Evolutionary conservation across 1,140 invertebrate genomes (phyloP), one percentile per base, ranked within the genome.

Genomic region (Tachypleus tridentatus): DNA sequence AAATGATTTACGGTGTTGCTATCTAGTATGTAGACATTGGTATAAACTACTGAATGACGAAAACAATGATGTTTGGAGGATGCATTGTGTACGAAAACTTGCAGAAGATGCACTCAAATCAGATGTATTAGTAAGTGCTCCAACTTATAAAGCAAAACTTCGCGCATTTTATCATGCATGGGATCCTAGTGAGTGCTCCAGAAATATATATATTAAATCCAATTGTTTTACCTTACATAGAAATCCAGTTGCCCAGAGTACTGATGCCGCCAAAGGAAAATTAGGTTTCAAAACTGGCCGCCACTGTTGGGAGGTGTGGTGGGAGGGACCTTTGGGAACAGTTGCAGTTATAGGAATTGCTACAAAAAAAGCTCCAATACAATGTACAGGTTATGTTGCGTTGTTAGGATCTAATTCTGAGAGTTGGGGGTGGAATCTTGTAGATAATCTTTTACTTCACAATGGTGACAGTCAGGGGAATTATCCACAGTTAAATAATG

Each of bases 371-470:
- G 91, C 94, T 29, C 83, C 89, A 49, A 77, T 97, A 58, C 82
- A 85, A 69, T 93, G 89, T 77, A 90, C 90, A 72, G 95, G 96
- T 66, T 98, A 98, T 81, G 87, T 97, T 51, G 88, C 93, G 4
- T 78, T 99, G 62, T 79, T 99, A 59, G 96, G 96, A 47, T 90
- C 89, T 57, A 93, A 98, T 80, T 90, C 96, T 75, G 87, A 98
- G 76, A 97, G 93, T 72, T 98, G 95, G 95, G 95, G 95, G 4
- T 98, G 96, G 95, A 98, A 98, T 83, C 82, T 98, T 65, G 94
- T 98, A 11, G 95, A 98, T 79, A 98, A 98, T 82, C 86, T 91
- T 81, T 83, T 99, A 59, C 79, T 98, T 70, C 95, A 99, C 75
- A 97, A 97, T 83, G 95, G 95, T 60, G 90, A 97, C 78, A 87